Evolutionary conservation across 2,113 vertebrate species (phyloP), one percentile per base, ranked within the genome.

Genomic region (Scatophagus argus): DNA sequence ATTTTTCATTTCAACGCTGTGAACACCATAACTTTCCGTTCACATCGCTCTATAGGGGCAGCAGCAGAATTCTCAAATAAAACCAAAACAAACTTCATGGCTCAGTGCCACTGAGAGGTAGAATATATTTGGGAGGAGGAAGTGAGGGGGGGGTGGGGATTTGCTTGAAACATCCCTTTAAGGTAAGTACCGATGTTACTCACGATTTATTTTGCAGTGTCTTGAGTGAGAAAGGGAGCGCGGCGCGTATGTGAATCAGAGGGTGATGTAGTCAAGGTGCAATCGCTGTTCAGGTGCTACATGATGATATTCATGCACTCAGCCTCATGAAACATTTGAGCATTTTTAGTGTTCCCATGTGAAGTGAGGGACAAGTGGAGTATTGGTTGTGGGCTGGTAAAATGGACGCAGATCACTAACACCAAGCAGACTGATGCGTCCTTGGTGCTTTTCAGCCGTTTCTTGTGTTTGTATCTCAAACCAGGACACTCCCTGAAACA

Each of bases 221-320:
- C 34, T 31, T 46, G 56, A 49, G 31, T 14, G 34, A 72, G 64
- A 59, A 14, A 60, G n/a, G 43, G 58, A 77, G 72, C 4, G n/a
- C 25, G 12, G 58, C 16, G 58, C 49, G 29, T 68, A 38, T 58
- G 31, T 55, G 66, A 77, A 63, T 74, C 68, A 34, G 36, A 39
- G 71, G 78, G 54, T 74, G 89, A 90, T 81, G 83, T 83, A 87
- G 74, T 73, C 73, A 55, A n/a, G 67, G 62, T 64, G 84, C 69
- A 89, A 87, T 82, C 67, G 6, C 54, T n/a, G 72, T 49, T 74
- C 36, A 51, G 64, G 43, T 82, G 74, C 29, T 36, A 19, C 17
- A 5, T 13, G 58, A 51, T 43, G n/a, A 56, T 29, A 61, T 66
- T 21, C 36, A 54, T 49, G 25, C 68, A 47, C 43, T 60, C 58